Base-by-base conservation (phyloP, 1,140 invertebrate genomes). In the Cydia strobilella region DNA sequence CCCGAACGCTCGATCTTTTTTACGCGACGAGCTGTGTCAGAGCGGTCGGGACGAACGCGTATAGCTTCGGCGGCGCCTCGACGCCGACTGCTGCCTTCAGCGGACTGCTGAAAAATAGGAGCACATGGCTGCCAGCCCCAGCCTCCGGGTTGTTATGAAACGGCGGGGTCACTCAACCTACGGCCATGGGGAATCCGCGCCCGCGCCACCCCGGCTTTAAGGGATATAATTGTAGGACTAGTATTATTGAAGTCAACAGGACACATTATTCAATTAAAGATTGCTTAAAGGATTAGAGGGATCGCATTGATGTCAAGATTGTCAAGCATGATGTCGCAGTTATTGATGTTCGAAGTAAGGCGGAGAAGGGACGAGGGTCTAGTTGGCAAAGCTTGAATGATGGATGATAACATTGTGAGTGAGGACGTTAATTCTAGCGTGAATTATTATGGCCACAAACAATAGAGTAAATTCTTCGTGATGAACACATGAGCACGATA, bases 111-210 rank as follows among this genome's bases (percentile, higher is more conserved):
- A 69, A 69, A 69, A 69, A 69, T 69, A 69, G 20, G 65, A 69
- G 65, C 65, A 69, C 65, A 69, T 69, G 65, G 65, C 65, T 69
- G 31, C 65, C 65, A 69, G 65, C 31, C 63, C 65, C 65, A 69
- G 65, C 65, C 65, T 69, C 65, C 65, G 65, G 65, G 65, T 69
- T 69, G 65, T 69, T 69, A 69, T 69, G 65, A 69, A 69, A 69
- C 63, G 62, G 31, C 65, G 65, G 65, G 65, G 65, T 69, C 65
- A 69, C 65, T 69, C 65, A 69, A 69, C 65, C 65, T 42, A 69
- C 65, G 35, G 65, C 65, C 31, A 69, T 69, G 65, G 65, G 65
- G 65, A 69, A 31, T 69, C 63, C 35, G 63, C 65, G 42, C 42
- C 63, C 27, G 25, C 63, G 31, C 65, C 65, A 35, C 65, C 65